A percentile compares a stretch with the other conserved stretches of the same genome.
These are phyloP conservation scores for Hemichromis elongatus DNA, from an alignment of 2,113 vertebrate species.

Conservation along the genomic window DNA sequence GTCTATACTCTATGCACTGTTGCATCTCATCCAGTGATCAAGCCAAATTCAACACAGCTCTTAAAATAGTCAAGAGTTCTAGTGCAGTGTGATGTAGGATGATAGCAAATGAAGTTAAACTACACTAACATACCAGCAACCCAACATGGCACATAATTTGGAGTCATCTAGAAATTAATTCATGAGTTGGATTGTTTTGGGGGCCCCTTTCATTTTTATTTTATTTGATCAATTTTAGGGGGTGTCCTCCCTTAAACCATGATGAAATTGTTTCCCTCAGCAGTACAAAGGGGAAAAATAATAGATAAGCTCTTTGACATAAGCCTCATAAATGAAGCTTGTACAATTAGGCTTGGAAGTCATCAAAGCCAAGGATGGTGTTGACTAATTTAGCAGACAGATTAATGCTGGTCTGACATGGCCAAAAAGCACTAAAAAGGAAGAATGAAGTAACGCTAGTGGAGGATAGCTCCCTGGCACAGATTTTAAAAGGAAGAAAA, in stretches of 20 bases:
- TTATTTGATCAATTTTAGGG: background rate
- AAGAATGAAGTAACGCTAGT: constrained; percentile 32
- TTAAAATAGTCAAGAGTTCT: background rate
- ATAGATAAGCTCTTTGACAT: constrained; percentile 61
- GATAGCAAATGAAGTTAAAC: background rate
- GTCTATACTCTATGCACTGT: background rate
- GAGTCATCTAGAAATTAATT: background rate
- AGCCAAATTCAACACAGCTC: background rate
- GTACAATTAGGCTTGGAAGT: constrained; percentile 68
- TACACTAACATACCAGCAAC: background rate
- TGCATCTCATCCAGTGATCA: background rate
- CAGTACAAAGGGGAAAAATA: constrained; percentile 13
- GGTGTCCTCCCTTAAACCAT: constrained; percentile 6
- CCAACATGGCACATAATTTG: background rate
- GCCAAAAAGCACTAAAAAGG: constrained; percentile 41
- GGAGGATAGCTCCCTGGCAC: constrained; percentile 42
- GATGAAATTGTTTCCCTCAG: constrained; percentile 27
- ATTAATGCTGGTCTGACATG: constrained; percentile 58
- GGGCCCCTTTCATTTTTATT: constrained; percentile 5
- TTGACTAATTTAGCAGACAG: constrained; percentile 61
- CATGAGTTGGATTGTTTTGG: background rate
- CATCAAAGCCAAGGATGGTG: constrained; percentile 52
- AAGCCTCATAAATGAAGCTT: constrained; percentile 47
- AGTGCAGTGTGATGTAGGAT: background rate
- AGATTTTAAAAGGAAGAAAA: background rate